Base-by-base conservation (phyloP, 2,797 vertebrate species). In the Eulemur coronatus region DNA sequence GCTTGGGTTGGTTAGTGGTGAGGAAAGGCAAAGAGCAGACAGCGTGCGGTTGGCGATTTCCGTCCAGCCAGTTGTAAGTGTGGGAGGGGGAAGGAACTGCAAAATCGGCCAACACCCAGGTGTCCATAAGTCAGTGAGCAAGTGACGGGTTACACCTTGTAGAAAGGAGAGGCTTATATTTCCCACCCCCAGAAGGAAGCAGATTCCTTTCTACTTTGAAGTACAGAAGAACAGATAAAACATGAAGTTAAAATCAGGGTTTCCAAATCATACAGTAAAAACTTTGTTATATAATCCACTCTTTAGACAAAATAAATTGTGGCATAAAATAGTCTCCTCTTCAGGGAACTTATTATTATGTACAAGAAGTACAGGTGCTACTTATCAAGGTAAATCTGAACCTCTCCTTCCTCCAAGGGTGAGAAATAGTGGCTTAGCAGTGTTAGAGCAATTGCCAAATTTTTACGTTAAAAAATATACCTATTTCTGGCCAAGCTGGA, bases 31-130 rank as follows among this genome's bases (percentile, higher is more conserved):
- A 63, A n/a, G 30, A 26, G 17, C 28, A 81, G 41, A 52, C 1
- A 12, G 5, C 0, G 0, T 0, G 11, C 1, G 33, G 13, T 4
- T 12, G 22, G 26, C 10, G 76, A 24, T n/a, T 50, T 50, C 50
- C 12, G 69, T 50, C 38, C 1, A 26, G 38, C 7, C 1, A 15
- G 41, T 22, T 4, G 13, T 12, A 72, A 38, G 30, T n/a, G 14
- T 1, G 5, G 26, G 14, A 52, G 1, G 13, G 22, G 33, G 14
- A 20, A 78, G 48, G 24, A n/a, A 67, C 46, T 4, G 38, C 20
- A 22, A 8, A 67, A 18, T 0, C 10, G 80, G 46, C 18, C 22
- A 81, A 11, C 4, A 17, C 14, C 14, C 24, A 18, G 75, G 1
- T 14, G 17, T 2, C 9, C 5, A 2, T n/a, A 18, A 57, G 7